phyloP scores from a whole-genome alignment of 2,888 invertebrate species.

The Melieria picta region DNA sequence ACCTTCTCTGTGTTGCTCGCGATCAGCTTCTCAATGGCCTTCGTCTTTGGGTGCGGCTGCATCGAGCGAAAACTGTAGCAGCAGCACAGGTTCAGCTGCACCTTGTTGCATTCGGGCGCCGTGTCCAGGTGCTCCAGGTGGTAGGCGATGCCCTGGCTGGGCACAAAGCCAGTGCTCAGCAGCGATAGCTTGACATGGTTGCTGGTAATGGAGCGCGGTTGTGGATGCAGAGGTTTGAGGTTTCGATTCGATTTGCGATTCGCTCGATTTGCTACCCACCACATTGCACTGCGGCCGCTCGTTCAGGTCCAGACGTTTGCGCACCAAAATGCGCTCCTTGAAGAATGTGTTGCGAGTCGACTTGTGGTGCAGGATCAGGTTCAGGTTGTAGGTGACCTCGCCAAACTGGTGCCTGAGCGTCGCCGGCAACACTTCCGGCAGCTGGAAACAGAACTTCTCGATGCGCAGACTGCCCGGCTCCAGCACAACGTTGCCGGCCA shows the following conservation, averaged over 20 bases:
- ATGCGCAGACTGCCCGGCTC: constrained; percentile 33
- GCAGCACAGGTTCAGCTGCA: constrained; percentile 46
- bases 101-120: constrained; percentile 7
- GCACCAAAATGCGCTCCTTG: constrained; percentile 45
- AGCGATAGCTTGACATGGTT: not conserved
- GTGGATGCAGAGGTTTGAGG: not conserved
- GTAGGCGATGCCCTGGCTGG: constrained; percentile 49
- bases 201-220: not conserved
- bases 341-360: constrained; percentile 45
- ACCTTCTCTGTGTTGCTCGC: constrained; percentile 17
- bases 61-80: constrained; percentile 41
- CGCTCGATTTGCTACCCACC: constrained; percentile 7
- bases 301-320: constrained; percentile 44
- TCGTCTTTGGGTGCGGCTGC: constrained; percentile 40
- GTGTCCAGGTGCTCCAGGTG: constrained; percentile 28
- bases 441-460: constrained; percentile 33
- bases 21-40: constrained; percentile 41
- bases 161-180: constrained; percentile 48
- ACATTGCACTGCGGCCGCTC: constrained; percentile 8
- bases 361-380: constrained; percentile 37
- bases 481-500: constrained; percentile 5
- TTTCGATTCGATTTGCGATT: not conserved
- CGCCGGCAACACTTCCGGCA: constrained; percentile 36
- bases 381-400: constrained; percentile 43
- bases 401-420: constrained; percentile 44